phyloP scores from a whole-genome alignment of 1,140 invertebrate genomes.

The Druon quercuslanigerum region DNA sequence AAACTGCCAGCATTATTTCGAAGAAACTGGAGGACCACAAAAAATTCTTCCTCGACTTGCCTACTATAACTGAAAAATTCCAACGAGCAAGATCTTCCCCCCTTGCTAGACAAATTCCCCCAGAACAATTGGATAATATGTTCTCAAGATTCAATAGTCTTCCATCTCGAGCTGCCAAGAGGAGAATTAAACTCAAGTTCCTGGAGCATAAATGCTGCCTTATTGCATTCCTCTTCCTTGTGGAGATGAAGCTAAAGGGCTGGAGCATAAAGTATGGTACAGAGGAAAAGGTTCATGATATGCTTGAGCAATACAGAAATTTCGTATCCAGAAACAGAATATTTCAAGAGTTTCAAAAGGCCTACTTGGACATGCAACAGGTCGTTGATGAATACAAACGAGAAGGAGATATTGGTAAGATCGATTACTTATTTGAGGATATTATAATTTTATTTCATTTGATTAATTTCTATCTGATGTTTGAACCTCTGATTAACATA shows the following conservation, averaged over 20 bases:
- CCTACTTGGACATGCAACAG: slow-evolving; percentile 92
- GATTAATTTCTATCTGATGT: no score
- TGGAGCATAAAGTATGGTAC: slow-evolving; percentile 94
- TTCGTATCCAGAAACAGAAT: slow-evolving; percentile 94
- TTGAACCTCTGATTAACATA: no score
- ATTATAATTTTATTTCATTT: background rate
- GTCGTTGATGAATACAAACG: slow-evolving; percentile 93
- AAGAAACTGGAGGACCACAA: slow-evolving; percentile 93
- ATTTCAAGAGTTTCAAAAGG: slow-evolving; percentile 95
- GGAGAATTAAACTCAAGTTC: slow-evolving; percentile 89
- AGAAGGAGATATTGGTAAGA: slow-evolving; percentile 85
- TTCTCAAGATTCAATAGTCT: slow-evolving; percentile 84
- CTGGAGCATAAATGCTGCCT: slow-evolving; percentile 94
- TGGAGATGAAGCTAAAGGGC: slow-evolving; percentile 90
- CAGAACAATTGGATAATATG: slow-evolving; percentile 88
- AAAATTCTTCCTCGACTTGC: slow-evolving; percentile 89
- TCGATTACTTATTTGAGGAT: slow-evolving; percentile 2
- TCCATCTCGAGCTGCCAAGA: slow-evolving; percentile 82
- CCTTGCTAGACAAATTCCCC: slow-evolving; percentile 80
- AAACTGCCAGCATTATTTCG: slow-evolving; percentile 90
- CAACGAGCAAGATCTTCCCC: slow-evolving; percentile 79
- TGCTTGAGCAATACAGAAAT: slow-evolving; percentile 92
- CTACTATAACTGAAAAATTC: slow-evolving; percentile 86
- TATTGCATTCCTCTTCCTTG: slow-evolving; percentile 91
- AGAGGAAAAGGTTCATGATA: slow-evolving; percentile 87